Percentiles rank a stretch among this genome's conserved stretches.
These are phyloP conservation scores for Omphaloscelis lunosa DNA, from an alignment of 2,888 invertebrate genomes.

Conservation along the genomic window DNA sequence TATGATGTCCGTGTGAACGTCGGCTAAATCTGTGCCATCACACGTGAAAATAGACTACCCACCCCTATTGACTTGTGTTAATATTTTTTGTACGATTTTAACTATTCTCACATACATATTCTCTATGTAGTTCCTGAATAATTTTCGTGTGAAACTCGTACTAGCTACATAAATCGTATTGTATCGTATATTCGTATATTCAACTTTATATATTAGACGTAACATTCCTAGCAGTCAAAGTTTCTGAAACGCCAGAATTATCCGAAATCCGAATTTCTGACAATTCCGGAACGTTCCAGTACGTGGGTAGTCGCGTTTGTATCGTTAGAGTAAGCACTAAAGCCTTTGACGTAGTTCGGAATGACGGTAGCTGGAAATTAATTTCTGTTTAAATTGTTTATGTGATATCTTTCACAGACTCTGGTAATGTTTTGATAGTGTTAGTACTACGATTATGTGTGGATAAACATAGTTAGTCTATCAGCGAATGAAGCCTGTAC, in stretches of 20 bases:
- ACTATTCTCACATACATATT: too few species aligned
- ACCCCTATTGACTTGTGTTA: too few species aligned
- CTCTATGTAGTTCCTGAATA: too few species aligned
- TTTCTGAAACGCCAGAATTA: slow-evolving; percentile 25
- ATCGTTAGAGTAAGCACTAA: slow-evolving; percentile 16
- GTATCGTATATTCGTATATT: too few species aligned
- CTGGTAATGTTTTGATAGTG: slow-evolving; percentile 21
- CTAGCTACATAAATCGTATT: background rate
- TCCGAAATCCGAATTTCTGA: slow-evolving; percentile 12
- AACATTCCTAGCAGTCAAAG: slow-evolving; percentile 3
- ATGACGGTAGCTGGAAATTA: slow-evolving; percentile 29
- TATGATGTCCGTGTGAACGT: too few species aligned
- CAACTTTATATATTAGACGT: too few species aligned
- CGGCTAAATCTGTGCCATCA: too few species aligned
- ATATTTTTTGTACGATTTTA: background rate
- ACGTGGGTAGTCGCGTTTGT: slow-evolving; percentile 13
- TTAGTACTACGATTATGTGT: background rate
- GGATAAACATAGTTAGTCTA: background rate
- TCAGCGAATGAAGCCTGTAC: too few species aligned
- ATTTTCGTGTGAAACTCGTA: too few species aligned
- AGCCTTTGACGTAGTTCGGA: slow-evolving; percentile 34
- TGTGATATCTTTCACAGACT: background rate
- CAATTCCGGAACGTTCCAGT: slow-evolving; percentile 9
- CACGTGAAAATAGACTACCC: too few species aligned
- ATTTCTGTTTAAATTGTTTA: slow-evolving; percentile 26